Evolutionary conservation across 2,888 invertebrate species (phyloP).

Genomic region (Thymelicus sylvestris): DNA sequence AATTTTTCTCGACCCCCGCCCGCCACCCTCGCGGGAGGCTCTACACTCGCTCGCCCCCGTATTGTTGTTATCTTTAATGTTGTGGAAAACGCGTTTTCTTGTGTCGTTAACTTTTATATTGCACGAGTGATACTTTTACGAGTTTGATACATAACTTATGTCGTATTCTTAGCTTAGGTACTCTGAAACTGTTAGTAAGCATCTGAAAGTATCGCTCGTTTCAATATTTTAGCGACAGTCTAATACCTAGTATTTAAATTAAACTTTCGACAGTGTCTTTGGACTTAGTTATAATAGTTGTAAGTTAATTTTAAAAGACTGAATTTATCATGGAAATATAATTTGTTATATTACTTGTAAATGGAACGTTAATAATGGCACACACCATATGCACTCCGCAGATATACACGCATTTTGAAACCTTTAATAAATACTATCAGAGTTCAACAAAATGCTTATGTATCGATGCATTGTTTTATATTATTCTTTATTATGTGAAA

Average conservation of each 20-base stretch:
- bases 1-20: conserved; percentile 88
- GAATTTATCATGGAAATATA: not conserved
- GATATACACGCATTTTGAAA: no score
- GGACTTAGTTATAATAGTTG: not conserved
- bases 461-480: no score
- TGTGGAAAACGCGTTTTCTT: conserved; percentile 86
- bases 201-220: not conserved
- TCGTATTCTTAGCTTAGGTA: conserved; percentile 44
- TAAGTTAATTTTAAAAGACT: not conserved
- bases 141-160: conserved; percentile 81
- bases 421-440: no score
- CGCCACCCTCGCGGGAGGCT: conserved; percentile 82
- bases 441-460: no score
- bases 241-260: no score
- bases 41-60: conserved; percentile 84
- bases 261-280: not conserved
- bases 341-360: not conserved
- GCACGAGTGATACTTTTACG: conserved; percentile 84
- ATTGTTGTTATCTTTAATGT: conserved; percentile 86
- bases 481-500: no score
- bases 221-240: no score
- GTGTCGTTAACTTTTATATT: conserved; percentile 86
- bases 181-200: conserved; percentile 26
- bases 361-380: no score
- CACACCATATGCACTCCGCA: no score